Conservation (phyloP, 2,113 vertebrate genomes). For the Gnathonemus longibarbis region DNA sequence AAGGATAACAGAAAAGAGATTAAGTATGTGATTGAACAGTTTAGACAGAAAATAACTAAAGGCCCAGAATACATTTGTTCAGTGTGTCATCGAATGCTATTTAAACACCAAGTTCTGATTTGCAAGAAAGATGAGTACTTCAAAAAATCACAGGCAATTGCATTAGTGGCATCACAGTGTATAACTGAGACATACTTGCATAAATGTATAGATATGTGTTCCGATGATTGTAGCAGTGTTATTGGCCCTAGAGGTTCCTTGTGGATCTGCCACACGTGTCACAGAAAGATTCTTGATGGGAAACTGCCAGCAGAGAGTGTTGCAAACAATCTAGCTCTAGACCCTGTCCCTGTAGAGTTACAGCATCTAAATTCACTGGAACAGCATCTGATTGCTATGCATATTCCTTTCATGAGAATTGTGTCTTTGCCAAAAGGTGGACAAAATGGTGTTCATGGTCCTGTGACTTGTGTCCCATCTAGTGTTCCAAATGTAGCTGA, state of each 20-base stretch:
- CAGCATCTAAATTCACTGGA: background rate
- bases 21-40: background rate
- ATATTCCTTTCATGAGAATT: constrained; percentile 4
- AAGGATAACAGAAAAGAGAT: background rate
- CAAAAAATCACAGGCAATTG: background rate
- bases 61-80: background rate
- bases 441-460: background rate
- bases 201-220: constrained; percentile 1
- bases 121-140: background rate
- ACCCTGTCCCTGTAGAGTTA: background rate
- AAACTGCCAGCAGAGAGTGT: background rate
- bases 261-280: constrained; percentile 21
- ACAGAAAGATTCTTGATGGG: constrained; percentile 16
- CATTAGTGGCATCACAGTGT: background rate
- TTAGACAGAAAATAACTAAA: background rate
- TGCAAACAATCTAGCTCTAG: constrained; percentile 10
- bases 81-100: constrained; percentile 3
- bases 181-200: constrained; percentile 16
- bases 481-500: background rate
- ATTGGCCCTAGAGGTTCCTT: background rate
- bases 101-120: too few relatives aligned
- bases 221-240: background rate
- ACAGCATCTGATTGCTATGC: background rate
- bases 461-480: background rate
- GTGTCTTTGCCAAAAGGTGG: background rate